A percentile compares a stretch with the other conserved stretches of the same genome.
Evolutionary conservation across 2,113 vertebrate species (phyloP).

Genomic region (Astatotilapia flaviijosephi): DNA sequence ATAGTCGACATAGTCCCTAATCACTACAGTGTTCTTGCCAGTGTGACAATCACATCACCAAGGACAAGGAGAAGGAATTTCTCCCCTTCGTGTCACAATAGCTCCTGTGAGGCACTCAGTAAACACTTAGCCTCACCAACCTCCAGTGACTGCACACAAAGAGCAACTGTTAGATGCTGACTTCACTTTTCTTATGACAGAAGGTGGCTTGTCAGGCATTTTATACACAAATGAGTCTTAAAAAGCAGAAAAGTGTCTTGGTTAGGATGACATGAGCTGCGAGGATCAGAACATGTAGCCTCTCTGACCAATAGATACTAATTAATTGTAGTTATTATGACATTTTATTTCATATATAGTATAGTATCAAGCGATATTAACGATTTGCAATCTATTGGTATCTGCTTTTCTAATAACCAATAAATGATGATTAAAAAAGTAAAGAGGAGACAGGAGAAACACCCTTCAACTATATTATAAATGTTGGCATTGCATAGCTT

Average conservation of each 20-base stretch:
- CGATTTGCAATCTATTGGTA: not conserved
- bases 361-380: not conserved
- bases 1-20: not conserved
- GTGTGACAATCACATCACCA: constrained; percentile 39
- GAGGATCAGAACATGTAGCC: not conserved
- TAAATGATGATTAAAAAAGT: not conserved
- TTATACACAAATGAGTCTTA: not conserved
- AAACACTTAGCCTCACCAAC: constrained; percentile 47
- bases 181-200: not conserved
- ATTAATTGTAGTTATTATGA: not conserved
- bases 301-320: not conserved
- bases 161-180: not conserved
- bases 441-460: not conserved
- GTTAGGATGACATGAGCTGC: not conserved
- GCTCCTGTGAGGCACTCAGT: constrained; percentile 43
- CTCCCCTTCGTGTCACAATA: constrained; percentile 41
- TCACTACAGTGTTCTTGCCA: constrained; percentile 9
- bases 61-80: constrained; percentile 58
- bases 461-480: not conserved
- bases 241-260: not conserved
- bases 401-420: not conserved
- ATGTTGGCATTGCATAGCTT: not conserved
- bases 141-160: constrained; percentile 7
- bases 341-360: not conserved
- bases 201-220: not conserved